Evolutionary conservation across 30 jellyfish, hydroid and myxozoan species (phyloP).

Genomic region (Rhopilema esculentum): DNA sequence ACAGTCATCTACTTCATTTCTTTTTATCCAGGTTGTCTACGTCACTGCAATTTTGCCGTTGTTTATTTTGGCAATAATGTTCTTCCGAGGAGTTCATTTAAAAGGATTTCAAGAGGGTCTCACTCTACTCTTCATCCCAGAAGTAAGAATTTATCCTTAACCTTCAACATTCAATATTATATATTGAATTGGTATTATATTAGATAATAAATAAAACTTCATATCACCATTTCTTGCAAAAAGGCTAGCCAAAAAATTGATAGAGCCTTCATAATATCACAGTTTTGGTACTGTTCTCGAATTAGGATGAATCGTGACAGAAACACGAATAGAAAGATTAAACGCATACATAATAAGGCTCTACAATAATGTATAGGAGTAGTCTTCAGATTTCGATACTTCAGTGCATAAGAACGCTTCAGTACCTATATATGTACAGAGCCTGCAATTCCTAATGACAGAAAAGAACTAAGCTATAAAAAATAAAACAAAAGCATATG

Average conservation of each 20-base stretch:
- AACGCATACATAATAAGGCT: slow-evolving; percentile 1
- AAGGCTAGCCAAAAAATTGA: neutral
- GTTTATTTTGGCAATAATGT: slow-evolving; percentile 89
- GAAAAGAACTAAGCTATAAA: too few species aligned
- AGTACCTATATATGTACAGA: too few species aligned
- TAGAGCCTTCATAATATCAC: neutral
- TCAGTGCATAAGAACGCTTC: too few species aligned
- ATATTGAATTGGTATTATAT: neutral
- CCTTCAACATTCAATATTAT: neutral
- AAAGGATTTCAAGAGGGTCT: slow-evolving; percentile 98
- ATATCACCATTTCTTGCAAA: neutral
- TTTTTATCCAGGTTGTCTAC: slow-evolving; percentile 80
- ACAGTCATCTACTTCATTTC: too few species aligned
- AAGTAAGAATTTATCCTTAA: slow-evolving; percentile 58
- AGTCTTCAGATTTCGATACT: too few species aligned
- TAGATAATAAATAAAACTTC: neutral
- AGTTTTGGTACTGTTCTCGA: neutral
- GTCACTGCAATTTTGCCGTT: slow-evolving; percentile 96
- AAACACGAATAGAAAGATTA: neutral
- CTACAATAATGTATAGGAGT: too few species aligned
- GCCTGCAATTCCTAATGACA: too few species aligned
- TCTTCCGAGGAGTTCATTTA: slow-evolving; percentile 97
- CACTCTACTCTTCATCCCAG: slow-evolving; percentile 93
- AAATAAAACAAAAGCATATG: too few species aligned
- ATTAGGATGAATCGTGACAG: neutral